Percentiles rank a stretch among this genome's conserved stretches.
These are phyloP conservation scores for Sesamia inferens DNA, from an alignment of 2,888 invertebrate species.

Conservation along the genomic window DNA sequence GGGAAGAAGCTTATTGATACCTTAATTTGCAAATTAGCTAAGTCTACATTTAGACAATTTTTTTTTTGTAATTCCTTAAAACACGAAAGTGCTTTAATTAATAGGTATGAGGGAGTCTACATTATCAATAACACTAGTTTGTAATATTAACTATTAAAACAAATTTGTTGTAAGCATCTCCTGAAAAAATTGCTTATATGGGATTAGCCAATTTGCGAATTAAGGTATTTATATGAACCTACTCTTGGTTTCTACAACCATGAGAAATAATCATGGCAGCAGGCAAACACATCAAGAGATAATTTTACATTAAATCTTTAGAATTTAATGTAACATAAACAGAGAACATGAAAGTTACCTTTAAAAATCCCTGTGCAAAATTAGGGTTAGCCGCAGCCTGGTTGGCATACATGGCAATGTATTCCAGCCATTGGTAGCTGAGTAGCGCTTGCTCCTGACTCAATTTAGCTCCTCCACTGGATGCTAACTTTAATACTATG, in stretches of 20 bases:
- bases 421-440: slow-evolving; percentile 92
- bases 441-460: slow-evolving; percentile 83
- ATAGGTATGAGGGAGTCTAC: too few relatives aligned
- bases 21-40: too few relatives aligned
- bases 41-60: too few relatives aligned
- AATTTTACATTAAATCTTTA: neutral
- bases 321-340: neutral
- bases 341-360: slow-evolving; percentile 76
- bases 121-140: too few relatives aligned
- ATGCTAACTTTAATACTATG: slow-evolving; percentile 85
- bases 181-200: too few relatives aligned
- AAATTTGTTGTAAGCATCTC: too few relatives aligned
- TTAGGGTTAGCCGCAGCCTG: slow-evolving; percentile 82
- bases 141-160: too few relatives aligned
- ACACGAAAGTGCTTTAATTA: too few relatives aligned
- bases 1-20: neutral
- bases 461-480: slow-evolving; percentile 79
- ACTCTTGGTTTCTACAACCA: neutral
- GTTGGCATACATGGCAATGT: slow-evolving; percentile 89
- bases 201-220: too few relatives aligned
- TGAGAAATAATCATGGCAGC: neutral
- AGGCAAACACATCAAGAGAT: neutral
- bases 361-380: slow-evolving; percentile 86
- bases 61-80: too few relatives aligned
- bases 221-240: too few relatives aligned